Evolutionary conservation across 1,140 invertebrate genomes (phyloP), one percentile per base, ranked within the genome.

Genomic region (Batillaria attramentaria): DNA sequence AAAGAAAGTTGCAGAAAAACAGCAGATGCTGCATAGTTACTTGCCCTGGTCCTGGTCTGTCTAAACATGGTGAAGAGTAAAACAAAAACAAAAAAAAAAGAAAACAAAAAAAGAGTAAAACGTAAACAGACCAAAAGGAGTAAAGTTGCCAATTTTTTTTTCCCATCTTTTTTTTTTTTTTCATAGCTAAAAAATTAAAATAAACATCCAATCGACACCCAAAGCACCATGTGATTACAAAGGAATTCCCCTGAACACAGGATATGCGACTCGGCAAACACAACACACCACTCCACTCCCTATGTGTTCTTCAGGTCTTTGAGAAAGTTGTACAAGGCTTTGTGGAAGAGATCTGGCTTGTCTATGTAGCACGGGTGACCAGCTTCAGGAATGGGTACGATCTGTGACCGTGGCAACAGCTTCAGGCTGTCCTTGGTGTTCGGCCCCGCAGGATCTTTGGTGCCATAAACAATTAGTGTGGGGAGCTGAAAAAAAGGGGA

Each of bases 301-400:
- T 28, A 28, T 70, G 16, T 28, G 28, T 70, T 70, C 24, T 39
- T 24, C 68, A 70, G 24, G 4, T 13, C 4, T 3, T 2, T 33
- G 4, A 70, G 42, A 31, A 70, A 70, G 68, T 46, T 0, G 2
- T 46, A 46, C 24, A 70, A 31, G n/a, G 35, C 41, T 10, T 70
- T 70, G 68, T 46, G 68, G 68, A 70, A 70, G n/a, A 70, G 68
- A 2, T 5, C 41, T 24, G 68, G 68, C 68, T 70, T 24, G 68
- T 70, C 68, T 5, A 70, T 43, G 68, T 70, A 70, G 68, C 68
- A 70, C 13, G 68, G 41, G 35, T 70, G 68, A 2, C 41, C 68
- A 1, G 68, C 68, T 0, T 46, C 68, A 31, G 68, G 68, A 31
- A 70, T 70, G 41, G 18, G 4, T 2, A 20, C 42, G 24, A 70